phyloP scores from a whole-genome alignment of 2,888 invertebrate genomes.

The Drosophila cracens region DNA sequence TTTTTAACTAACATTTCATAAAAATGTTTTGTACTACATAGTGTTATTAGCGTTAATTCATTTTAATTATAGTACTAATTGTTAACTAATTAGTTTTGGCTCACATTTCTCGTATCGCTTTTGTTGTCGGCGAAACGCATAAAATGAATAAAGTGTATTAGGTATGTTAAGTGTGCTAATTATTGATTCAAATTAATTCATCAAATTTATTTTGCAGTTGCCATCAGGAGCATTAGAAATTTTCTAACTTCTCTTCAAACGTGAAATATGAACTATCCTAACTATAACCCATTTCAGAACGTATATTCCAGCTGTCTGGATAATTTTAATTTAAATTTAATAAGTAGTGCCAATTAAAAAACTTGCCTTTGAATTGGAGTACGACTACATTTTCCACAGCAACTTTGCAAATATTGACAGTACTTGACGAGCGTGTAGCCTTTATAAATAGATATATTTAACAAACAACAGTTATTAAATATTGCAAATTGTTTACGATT shows the following conservation, averaged over 20 bases:
- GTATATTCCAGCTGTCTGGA: not conserved
- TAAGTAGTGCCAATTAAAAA: not conserved
- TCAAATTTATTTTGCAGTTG: not conserved
- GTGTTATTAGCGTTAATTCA: slow-evolving; percentile 4
- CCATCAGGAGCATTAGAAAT: not conserved
- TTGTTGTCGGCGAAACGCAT: slow-evolving; percentile 10
- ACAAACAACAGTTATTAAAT: slow-evolving; percentile 11
- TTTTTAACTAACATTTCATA: no score
- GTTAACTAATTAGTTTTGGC: slow-evolving; percentile 45
- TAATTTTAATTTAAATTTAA: not conserved
- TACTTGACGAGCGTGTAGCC: slow-evolving; percentile 33
- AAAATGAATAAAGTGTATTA: slow-evolving; percentile 48
- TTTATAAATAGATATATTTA: slow-evolving; percentile 9
- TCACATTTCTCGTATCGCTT: not conserved
- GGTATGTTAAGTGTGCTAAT: slow-evolving; percentile 28
- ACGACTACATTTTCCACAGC: slow-evolving; percentile 21
- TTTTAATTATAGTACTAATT: slow-evolving; percentile 43
- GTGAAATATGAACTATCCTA: not conserved
- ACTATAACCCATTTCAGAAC: not conserved
- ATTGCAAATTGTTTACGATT: slow-evolving; percentile 17
- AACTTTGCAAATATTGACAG: slow-evolving; percentile 56
- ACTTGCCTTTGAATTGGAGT: slow-evolving; percentile 51
- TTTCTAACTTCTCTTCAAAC: not conserved
- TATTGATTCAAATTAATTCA: slow-evolving; percentile 40
- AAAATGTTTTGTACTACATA: not conserved